Conservation (phyloP, 2,113 vertebrate genomes). For the Dromiciops gliroides region DNA sequence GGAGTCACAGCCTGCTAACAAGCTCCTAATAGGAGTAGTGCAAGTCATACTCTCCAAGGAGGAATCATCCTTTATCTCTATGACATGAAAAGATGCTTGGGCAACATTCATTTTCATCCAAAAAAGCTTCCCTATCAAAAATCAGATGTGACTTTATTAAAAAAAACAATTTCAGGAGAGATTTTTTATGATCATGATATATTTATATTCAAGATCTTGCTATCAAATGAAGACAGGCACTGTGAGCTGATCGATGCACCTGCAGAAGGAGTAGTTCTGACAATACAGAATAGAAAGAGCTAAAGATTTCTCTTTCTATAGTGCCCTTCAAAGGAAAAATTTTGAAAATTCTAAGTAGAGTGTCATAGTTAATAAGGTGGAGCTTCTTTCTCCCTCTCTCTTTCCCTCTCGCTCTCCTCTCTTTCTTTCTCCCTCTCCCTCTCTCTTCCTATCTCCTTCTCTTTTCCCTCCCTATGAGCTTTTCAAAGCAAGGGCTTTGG, state of each 20-base stretch:
- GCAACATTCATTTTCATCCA: slow-evolving; percentile 25
- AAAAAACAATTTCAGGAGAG: slow-evolving; percentile 35
- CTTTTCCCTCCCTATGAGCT: slow-evolving; percentile 20
- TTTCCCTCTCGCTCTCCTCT: slow-evolving; percentile 37
- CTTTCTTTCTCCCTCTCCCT: slow-evolving; percentile 34
- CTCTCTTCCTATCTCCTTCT: neutral
- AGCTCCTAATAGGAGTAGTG: slow-evolving; percentile 44
- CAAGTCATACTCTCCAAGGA: neutral
- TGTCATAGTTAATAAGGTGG: slow-evolving; percentile 57
- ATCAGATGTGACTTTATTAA: slow-evolving; percentile 38
- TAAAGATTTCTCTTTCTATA: neutral
- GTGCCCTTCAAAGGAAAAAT: slow-evolving; percentile 51
- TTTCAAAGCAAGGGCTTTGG: slow-evolving; percentile 53
- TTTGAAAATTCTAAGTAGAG: slow-evolving; percentile 56
- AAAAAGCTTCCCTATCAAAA: slow-evolving; percentile 34
- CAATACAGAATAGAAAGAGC: neutral
- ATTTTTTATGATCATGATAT: slow-evolving; percentile 33
- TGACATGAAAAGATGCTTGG: slow-evolving; percentile 33
- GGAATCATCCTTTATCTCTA: neutral
- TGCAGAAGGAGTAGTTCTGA: neutral
- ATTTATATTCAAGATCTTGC: slow-evolving; percentile 23
- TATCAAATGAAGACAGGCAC: neutral
- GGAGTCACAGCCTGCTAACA: neutral
- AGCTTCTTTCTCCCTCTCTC: neutral
- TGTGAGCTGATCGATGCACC: neutral